Evolutionary conservation across 1,140 invertebrate species (phyloP), one percentile per base, ranked within the genome.

Genomic region (Megalopta genalis): DNA sequence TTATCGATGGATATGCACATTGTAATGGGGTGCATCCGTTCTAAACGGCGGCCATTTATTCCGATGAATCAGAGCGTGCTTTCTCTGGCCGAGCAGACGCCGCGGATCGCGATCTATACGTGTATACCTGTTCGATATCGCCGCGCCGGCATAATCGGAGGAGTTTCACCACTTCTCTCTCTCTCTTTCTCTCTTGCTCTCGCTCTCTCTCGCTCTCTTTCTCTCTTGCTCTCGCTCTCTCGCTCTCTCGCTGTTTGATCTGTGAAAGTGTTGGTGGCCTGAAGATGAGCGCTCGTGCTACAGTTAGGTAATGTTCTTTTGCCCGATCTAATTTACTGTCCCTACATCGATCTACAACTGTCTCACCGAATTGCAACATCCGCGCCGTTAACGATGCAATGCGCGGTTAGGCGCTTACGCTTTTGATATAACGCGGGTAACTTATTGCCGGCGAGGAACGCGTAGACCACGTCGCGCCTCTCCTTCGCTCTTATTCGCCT

Each of bases 251-350:
- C 80, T 71, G 63, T 73, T 79, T 77, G 80, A 77, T 82, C 76
- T 80, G 81, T 75, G 81, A 82, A 82, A 82, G 81, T 82, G 71
- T 82, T 80, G 81, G 65, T 72, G 77, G 37, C 70, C 57, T 68
- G 82, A 84, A 87, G 87, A 89, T 87, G 80, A 79, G 81, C 87
- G 84, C 84, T 85, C 83, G 77, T 86, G 83, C 80, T 82, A 80
- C 80, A 86, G 86, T 91, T 90, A 85, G 80, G 87, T 88, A 91
- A 91, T 90, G 85, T 87, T 91, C 89, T 39, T 88, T 90, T 88
- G 90, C 87, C 87, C 90, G 91, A 92, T 92, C 90, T 91, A 91
- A 92, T 92, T 92, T 91, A 92, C 86, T 87, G 86, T 85, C 82
- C 88, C 86, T 87, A 87, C 89, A 92, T 90, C 90, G 90, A 92